Base-by-base conservation (phyloP, 1,140 invertebrate genomes). In the Drosophila pandora region DNA sequence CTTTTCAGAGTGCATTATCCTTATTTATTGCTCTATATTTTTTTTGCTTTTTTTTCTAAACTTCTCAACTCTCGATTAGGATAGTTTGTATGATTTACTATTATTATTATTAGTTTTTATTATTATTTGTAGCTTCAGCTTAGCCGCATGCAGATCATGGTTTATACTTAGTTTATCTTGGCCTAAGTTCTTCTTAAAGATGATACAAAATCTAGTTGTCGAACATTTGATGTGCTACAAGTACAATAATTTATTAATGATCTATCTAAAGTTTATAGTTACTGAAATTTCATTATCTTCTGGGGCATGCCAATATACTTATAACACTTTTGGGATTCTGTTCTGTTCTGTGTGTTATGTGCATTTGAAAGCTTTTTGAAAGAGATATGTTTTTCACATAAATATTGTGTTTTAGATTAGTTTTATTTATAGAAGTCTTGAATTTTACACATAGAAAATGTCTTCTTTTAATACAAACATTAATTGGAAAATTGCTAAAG, bases 361-460 rank as follows among this genome's bases (percentile, higher is more conserved):
- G 79, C 68, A 77, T 48, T 63, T 21, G 68, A 77, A 84, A 81
- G 82, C 69, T 72, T 65, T 17, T 17, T 17, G 17, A 62, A 79
- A 79, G 52, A 87, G 82, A 87, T 85, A 85, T 85, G 81, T 85
- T 85, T 60, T 69, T 54, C 55, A 54, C 34, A 68, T 60, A 4
- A 32, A 41, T 56, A 48, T 23, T 41, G 47, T 43, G 25, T 63
- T 72, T 30, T 58, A 41, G 64, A 63, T 80, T 70, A 67, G 34
- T 64, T 37, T 70, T 68, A 67, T 45, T 58, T 62, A 48, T 57
- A 77, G 58, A 79, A 84, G 80, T 84, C 80, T 84, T 83, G 68
- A 76, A 62, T 79, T 83, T 72, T 63, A 79, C 63, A 78, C 60
- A 52, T 70, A 77, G 60, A 87, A 81, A 81, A 76, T 71, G 48